Conservation (phyloP, 2,113 vertebrate species). For the Phylloscopus trochilus region DNA sequence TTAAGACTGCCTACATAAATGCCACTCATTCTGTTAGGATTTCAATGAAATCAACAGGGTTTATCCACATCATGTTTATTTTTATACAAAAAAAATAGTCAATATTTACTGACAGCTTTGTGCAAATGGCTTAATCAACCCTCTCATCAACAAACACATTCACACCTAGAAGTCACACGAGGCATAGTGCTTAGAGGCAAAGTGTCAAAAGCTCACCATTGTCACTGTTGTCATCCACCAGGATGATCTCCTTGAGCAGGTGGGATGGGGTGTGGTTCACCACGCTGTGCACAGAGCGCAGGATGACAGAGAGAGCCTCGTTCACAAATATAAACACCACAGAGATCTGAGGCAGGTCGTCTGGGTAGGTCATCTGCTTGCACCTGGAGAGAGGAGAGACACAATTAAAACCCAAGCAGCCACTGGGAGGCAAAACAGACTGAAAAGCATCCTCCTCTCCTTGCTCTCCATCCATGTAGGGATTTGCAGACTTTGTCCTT, state of each 20-base stretch:
- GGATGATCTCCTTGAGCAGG: slow-evolving; percentile 94
- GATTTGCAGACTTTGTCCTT: background rate
- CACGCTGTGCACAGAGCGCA: slow-evolving; percentile 95
- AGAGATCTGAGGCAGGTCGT: slow-evolving; percentile 90
- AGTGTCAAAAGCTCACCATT: slow-evolving; percentile 72
- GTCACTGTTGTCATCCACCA: slow-evolving; percentile 98
- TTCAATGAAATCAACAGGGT: background rate
- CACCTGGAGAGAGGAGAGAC: slow-evolving; percentile 75
- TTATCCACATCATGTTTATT: background rate
- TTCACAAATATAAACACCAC: slow-evolving; percentile 99
- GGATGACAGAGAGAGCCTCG: slow-evolving; percentile 92
- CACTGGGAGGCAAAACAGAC: background rate
- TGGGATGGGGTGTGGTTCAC: slow-evolving; percentile 95
- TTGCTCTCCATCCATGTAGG: background rate
- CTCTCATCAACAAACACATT: background rate
- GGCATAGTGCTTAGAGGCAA: background rate
- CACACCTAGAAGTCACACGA: background rate
- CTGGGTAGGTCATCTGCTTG: slow-evolving; percentile 81
- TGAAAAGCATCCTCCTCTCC: background rate
- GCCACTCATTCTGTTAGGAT: background rate
- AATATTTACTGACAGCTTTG: background rate
- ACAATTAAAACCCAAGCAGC: background rate
- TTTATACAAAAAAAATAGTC: background rate
- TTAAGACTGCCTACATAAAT: background rate
- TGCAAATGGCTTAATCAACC: background rate